Evolutionary conservation across 2,888 invertebrate species (phyloP), one percentile per base, ranked within the genome.

Genomic region (Spatulosminthurus flaviceps): DNA sequence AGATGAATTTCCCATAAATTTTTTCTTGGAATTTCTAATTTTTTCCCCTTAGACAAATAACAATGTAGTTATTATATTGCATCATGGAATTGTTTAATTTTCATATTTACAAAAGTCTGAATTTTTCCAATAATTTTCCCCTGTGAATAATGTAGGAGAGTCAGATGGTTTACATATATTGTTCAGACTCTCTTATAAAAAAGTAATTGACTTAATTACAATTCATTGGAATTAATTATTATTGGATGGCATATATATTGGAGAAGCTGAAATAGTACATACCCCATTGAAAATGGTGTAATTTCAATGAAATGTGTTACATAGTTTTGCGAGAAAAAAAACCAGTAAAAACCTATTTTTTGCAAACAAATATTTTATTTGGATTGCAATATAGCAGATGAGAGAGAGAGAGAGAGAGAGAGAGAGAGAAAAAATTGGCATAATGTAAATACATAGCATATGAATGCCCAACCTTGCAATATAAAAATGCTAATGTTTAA

Each of bases 401-500:
- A n/a, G n/a, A n/a, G n/a, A n/a, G n/a, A n/a, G n/a, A n/a, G n/a
- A n/a, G n/a, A n/a, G n/a, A n/a, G n/a, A n/a, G n/a, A n/a, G n/a
- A 51, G 51, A 11, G 51, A 51, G 34, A 51, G 16, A 19, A 16
- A 51, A 51, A 51, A 51, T 51, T 51, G 51, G 51, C 51, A 51
- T 51, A 51, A 51, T 19, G n/a, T n/a, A n/a, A n/a, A n/a, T 51
- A 2, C 51, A 51, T 51, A 51, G 9, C 5, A 51, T n/a, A n/a
- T n/a, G n/a, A 51, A 5, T 51, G 51, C 51, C 51, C 51, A 51
- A 51, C 51, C 51, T 51, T 51, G 51, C 51, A 51, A 19, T 51
- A 34, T n/a, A n/a, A n/a, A n/a, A n/a, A n/a, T n/a, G n/a, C n/a
- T n/a, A n/a, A n/a, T n/a, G n/a, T n/a, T n/a, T n/a, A n/a, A n/a